Evolutionary conservation across 2,888 invertebrate genomes (phyloP).

Genomic region (Drosophila barbarae): DNA sequence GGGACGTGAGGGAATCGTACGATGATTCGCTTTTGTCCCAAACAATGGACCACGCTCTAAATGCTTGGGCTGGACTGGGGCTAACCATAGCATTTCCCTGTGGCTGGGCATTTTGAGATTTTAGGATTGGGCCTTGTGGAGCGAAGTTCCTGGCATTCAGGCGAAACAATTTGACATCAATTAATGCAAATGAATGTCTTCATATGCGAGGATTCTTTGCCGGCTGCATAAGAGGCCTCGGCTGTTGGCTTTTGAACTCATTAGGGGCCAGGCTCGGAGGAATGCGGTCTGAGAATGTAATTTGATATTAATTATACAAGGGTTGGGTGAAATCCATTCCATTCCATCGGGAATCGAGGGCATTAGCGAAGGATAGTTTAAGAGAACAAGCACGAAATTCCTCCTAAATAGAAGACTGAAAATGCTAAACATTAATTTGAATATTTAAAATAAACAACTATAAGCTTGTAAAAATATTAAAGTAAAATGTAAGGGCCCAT

Average conservation of each 20-base stretch:
- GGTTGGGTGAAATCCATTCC: slow-evolving; percentile 11
- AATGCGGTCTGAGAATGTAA: slow-evolving; percentile 36
- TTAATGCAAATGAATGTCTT: slow-evolving; percentile 54
- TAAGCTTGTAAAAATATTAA: background rate
- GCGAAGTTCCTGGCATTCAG: slow-evolving; percentile 39
- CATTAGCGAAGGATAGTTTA: background rate
- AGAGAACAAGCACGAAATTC: too few species aligned
- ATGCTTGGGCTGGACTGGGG: slow-evolving; percentile 26
- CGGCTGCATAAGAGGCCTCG: slow-evolving; percentile 4
- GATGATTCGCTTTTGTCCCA: slow-evolving; percentile 25
- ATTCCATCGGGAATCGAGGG: background rate
- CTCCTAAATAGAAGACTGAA: background rate
- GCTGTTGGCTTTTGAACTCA: slow-evolving; percentile 32
- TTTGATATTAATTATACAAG: slow-evolving; percentile 32
- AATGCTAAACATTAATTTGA: too few species aligned
- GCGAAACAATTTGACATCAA: slow-evolving; percentile 47
- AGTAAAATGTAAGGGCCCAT: background rate
- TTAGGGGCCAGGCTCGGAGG: slow-evolving; percentile 20
- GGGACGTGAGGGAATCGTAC: slow-evolving; percentile 54
- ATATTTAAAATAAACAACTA: too few species aligned
- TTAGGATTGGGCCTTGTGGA: slow-evolving; percentile 2
- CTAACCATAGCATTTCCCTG: slow-evolving; percentile 26
- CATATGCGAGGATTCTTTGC: slow-evolving; percentile 39
- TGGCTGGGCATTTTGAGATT: slow-evolving; percentile 8
- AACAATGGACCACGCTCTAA: slow-evolving; percentile 28